These are phyloP conservation scores for Chaetoderma sp. DNA, from an alignment of 2,888 invertebrate genomes.

Conservation along the genomic window DNA sequence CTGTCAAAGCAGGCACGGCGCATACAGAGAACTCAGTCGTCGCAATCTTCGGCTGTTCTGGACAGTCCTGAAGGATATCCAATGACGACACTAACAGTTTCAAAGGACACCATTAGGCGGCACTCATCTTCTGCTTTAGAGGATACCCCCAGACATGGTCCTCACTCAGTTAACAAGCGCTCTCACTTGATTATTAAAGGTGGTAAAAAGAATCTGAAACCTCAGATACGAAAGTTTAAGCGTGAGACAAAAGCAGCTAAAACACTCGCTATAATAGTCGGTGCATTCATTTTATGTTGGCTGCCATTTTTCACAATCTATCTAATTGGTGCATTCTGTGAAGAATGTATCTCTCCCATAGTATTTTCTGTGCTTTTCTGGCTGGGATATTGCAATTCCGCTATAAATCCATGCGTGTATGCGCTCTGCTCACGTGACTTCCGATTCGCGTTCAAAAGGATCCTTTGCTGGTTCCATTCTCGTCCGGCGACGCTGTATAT, in stretches of 20 bases:
- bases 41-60: background rate
- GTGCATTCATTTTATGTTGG: constrained; percentile 97
- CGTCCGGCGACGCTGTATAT: constrained; percentile 70
- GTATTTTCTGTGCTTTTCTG: constrained; percentile 94
- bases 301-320: constrained; percentile 97
- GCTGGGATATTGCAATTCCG: constrained; percentile 97
- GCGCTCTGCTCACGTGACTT: constrained; percentile 95
- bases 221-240: constrained; percentile 82
- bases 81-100: background rate
- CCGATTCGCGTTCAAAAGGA: constrained; percentile 92
- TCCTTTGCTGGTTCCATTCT: constrained; percentile 77
- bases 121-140: background rate
- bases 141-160: too few species aligned
- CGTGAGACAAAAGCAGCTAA: constrained; percentile 98
- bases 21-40: too few species aligned
- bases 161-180: background rate
- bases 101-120: background rate
- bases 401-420: constrained; percentile 94
- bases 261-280: constrained; percentile 95
- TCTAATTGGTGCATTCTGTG: constrained; percentile 85
- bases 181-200: constrained; percentile 17
- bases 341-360: constrained; percentile 80
- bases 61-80: background rate
- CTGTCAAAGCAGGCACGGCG: background rate
- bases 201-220: constrained; percentile 82